phyloP scores from a whole-genome alignment of 2,888 invertebrate genomes.

The Alentia gelatinosa region DNA sequence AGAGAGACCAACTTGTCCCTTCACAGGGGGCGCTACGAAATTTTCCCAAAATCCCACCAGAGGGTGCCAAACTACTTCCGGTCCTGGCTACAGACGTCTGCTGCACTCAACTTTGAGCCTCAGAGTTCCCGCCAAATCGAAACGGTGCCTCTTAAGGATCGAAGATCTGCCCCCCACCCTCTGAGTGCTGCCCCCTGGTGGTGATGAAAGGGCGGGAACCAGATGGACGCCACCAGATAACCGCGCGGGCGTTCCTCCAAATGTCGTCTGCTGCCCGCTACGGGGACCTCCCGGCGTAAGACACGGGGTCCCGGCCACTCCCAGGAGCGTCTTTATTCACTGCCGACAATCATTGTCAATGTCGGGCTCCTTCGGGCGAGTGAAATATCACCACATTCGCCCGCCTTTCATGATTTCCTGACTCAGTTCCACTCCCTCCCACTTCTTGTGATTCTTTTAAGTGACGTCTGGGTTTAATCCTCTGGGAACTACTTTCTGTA shows the following conservation, averaged over 20 bases:
- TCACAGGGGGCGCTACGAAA: background rate
- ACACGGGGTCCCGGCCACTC: background rate
- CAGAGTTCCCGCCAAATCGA: background rate
- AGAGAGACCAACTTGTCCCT: background rate
- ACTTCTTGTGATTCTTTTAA: background rate
- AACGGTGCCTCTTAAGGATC: background rate
- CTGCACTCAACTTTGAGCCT: background rate
- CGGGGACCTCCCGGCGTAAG: background rate
- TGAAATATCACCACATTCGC: background rate
- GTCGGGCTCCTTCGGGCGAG: background rate
- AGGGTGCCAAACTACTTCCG: background rate
- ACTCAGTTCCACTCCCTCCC: background rate
- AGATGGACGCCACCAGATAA: background rate
- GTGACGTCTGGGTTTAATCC: background rate
- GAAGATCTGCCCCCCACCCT: background rate
- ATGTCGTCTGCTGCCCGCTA: background rate
- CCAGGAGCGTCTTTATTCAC: background rate
- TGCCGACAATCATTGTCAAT: background rate
- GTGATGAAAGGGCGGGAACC: background rate
- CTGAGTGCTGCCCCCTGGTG: background rate
- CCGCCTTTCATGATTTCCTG: background rate
- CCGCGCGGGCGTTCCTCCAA: background rate
- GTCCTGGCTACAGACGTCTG: background rate
- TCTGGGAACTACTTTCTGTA: background rate
- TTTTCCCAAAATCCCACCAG: background rate